These are phyloP conservation scores for Marasmarcha lunaedactyla DNA, from an alignment of 2,888 invertebrate species.

Conservation along the genomic window DNA sequence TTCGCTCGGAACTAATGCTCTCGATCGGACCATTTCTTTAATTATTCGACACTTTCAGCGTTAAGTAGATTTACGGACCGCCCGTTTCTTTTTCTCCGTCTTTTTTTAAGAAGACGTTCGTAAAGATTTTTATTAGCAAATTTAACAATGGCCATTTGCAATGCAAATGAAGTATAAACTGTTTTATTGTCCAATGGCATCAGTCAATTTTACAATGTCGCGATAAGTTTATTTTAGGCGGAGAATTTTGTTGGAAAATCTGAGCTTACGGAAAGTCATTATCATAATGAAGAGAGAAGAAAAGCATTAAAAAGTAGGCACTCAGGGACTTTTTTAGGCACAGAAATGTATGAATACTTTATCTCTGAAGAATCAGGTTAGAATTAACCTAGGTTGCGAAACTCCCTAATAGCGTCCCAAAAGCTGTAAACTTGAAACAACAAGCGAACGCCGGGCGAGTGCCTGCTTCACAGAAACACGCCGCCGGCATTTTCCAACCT, in stretches of 20 bases:
- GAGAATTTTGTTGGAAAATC: background rate
- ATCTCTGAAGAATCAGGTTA: slow-evolving; percentile 13
- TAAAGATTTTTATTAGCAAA: slow-evolving; percentile 42
- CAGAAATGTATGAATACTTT: slow-evolving; percentile 3
- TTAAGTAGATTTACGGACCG: slow-evolving; percentile 64
- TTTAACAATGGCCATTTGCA: slow-evolving; percentile 42
- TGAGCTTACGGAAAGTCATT: background rate
- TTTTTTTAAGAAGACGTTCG: slow-evolving; percentile 29
- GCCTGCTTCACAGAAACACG: slow-evolving; percentile 43
- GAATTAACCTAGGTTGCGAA: slow-evolving; percentile 37
- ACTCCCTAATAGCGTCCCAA: slow-evolving; percentile 47
- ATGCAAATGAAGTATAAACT: slow-evolving; percentile 27
- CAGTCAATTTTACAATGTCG: slow-evolving; percentile 1
- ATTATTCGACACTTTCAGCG: slow-evolving; percentile 69
- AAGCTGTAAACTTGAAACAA: slow-evolving; percentile 49
- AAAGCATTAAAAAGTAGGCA: too few species aligned
- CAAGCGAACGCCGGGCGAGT: slow-evolving; percentile 28
- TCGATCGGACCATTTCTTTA: slow-evolving; percentile 68
- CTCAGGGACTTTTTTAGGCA: too few species aligned
- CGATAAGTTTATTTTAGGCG: background rate
- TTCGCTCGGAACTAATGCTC: slow-evolving; percentile 61
- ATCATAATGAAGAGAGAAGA: background rate
- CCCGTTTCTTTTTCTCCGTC: slow-evolving; percentile 42
- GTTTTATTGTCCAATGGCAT: slow-evolving; percentile 4
- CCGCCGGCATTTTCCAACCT: slow-evolving; percentile 61